These are phyloP conservation scores for Colinus virginianus DNA, from an alignment of 2,113 vertebrate genomes.

Conservation along the genomic window DNA sequence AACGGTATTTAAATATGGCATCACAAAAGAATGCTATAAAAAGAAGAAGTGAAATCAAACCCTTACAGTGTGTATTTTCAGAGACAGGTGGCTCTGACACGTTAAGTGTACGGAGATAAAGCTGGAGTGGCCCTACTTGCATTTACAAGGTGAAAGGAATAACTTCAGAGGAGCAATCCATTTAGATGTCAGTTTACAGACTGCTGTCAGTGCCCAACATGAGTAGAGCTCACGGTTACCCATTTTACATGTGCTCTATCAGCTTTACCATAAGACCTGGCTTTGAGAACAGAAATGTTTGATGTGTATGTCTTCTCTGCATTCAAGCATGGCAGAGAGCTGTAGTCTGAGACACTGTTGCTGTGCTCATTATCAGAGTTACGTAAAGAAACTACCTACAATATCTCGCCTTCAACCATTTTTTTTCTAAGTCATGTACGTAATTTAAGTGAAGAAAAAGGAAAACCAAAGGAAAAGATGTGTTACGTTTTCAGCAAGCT, in stretches of 20 bases:
- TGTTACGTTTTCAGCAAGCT: constrained; percentile 20
- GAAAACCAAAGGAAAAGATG: background rate
- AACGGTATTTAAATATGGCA: background rate
- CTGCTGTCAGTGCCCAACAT: background rate
- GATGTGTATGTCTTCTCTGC: background rate
- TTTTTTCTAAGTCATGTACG: background rate
- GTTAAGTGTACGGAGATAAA: background rate
- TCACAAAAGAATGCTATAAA: background rate
- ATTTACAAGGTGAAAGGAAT: background rate
- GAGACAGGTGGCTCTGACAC: background rate
- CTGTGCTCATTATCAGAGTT: background rate
- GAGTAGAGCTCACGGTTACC: background rate
- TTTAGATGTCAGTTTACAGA: constrained; percentile 14
- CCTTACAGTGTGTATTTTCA: background rate
- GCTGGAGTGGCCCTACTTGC: background rate
- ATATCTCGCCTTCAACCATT: background rate
- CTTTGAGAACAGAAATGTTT: background rate
- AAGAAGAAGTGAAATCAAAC: background rate
- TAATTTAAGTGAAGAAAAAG: background rate
- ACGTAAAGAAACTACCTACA: background rate
- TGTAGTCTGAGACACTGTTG: background rate
- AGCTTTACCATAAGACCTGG: background rate
- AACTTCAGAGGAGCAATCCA: background rate
- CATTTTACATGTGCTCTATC: background rate
- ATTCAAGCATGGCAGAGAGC: background rate